A percentile compares a stretch with the other conserved stretches of the same genome.
Evolutionary conservation across 2,113 vertebrate species (phyloP).

Genomic region (Bos indicus): DNA sequence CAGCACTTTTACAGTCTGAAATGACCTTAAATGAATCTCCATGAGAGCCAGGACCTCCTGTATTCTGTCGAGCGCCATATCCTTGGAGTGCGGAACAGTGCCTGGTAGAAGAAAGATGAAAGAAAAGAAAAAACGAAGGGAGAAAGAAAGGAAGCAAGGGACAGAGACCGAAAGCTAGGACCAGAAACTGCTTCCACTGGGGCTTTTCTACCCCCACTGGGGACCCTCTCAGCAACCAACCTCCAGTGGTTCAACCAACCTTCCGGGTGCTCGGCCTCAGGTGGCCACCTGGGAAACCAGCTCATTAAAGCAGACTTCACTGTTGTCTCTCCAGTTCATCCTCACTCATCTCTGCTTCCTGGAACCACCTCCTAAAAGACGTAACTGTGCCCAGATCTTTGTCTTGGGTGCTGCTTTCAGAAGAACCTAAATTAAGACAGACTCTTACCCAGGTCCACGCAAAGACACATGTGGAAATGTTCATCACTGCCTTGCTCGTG

Average conservation of each 20-base stretch:
- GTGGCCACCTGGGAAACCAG: not conserved
- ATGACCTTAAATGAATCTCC: not conserved
- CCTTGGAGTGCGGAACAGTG: not conserved
- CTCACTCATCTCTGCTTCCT: not conserved
- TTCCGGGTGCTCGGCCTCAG: no score
- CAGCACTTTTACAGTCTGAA: not conserved
- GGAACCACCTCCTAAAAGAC: not conserved
- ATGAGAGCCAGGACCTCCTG: not conserved
- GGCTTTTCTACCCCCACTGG: not conserved
- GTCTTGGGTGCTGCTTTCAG: not conserved
- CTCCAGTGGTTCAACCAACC: not conserved
- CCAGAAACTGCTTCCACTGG: not conserved
- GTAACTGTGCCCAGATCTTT: not conserved
- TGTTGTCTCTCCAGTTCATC: accelerated
- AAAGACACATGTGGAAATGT: not conserved
- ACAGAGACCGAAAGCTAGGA: not conserved
- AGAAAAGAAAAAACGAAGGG: not conserved
- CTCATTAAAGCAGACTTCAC: not conserved
- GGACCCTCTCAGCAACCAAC: no score
- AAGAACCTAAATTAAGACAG: not conserved
- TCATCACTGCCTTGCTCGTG: not conserved
- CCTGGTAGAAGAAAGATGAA: not conserved
- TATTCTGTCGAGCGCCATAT: not conserved
- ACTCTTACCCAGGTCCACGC: not conserved
- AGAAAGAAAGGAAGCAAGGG: not conserved